A percentile compares a stretch with the other conserved stretches of the same genome.
These are phyloP conservation scores for Ceyx erithaca DNA, from an alignment of 2,797 vertebrate species.

Conservation along the genomic window DNA sequence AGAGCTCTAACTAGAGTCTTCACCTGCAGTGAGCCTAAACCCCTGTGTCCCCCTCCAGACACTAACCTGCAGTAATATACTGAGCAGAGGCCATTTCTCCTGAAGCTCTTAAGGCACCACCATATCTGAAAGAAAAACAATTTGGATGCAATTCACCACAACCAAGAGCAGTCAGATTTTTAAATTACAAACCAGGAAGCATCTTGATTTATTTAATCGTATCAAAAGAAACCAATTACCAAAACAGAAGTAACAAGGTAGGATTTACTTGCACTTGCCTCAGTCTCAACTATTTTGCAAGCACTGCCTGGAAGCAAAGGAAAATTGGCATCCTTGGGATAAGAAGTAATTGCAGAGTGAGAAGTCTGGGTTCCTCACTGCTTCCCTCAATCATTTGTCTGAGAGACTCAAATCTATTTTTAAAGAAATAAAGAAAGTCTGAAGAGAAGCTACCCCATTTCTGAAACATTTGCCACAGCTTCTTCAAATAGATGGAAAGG, in stretches of 20 bases:
- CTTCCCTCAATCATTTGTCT: neutral
- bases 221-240: neutral
- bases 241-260: neutral
- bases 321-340: neutral
- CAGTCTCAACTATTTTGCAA: neutral
- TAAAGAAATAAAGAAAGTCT: neutral
- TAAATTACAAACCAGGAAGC: neutral
- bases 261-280: neutral
- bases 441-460: neutral
- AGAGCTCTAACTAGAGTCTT: neutral
- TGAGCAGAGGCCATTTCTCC: conserved; percentile 95
- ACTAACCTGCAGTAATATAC: conserved; percentile 97
- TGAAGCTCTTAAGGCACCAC: conserved; percentile 95
- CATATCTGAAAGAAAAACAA: conserved; percentile 83
- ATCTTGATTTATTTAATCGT: neutral
- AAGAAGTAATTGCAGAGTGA: neutral
- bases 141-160: neutral
- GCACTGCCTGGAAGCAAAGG: neutral
- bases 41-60: neutral
- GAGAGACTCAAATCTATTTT: neutral
- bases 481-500: neutral
- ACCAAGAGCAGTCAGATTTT: neutral
- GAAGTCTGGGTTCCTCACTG: neutral
- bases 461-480: neutral
- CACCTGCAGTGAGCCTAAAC: neutral